These are phyloP conservation scores for Teleogryllus occipitalis DNA, from an alignment of 1,140 invertebrate genomes.

Conservation along the genomic window DNA sequence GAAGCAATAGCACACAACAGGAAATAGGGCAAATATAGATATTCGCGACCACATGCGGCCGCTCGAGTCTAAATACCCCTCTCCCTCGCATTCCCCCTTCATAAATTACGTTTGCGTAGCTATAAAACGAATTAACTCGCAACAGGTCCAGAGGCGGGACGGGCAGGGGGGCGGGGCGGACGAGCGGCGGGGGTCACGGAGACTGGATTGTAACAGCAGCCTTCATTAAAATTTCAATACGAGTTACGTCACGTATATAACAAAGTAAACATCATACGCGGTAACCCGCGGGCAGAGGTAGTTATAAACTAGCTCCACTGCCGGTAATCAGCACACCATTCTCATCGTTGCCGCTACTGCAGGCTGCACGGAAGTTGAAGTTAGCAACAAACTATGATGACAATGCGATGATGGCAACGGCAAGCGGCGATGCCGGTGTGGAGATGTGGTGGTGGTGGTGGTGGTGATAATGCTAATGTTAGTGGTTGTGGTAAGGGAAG, in stretches of 20 bases:
- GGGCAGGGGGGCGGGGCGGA: background rate
- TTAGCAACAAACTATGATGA: too few species aligned
- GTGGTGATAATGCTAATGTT: too few species aligned
- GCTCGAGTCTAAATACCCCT: background rate
- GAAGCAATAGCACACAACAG: too few species aligned
- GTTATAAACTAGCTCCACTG: background rate
- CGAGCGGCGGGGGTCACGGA: background rate
- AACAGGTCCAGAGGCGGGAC: background rate
- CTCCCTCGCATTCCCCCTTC: background rate
- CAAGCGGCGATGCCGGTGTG: too few species aligned
- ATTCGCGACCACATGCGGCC: background rate
- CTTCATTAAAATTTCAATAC: slow-evolving; percentile 6
- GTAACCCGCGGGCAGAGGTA: background rate
- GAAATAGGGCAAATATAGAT: too few species aligned
- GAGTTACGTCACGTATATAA: background rate
- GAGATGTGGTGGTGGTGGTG: too few species aligned
- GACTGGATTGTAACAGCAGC: background rate
- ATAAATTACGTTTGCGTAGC: slow-evolving; percentile 4
- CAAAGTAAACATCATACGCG: slow-evolving; percentile 1
- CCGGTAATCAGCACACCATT: background rate
- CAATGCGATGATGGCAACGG: too few species aligned
- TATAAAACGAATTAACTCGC: background rate
- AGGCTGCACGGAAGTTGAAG: too few species aligned
- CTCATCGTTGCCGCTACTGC: too few species aligned
- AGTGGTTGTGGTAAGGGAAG: too few species aligned